Evolutionary conservation across 2,888 invertebrate genomes (phyloP).

Genomic region (Cantharis lateralis): DNA sequence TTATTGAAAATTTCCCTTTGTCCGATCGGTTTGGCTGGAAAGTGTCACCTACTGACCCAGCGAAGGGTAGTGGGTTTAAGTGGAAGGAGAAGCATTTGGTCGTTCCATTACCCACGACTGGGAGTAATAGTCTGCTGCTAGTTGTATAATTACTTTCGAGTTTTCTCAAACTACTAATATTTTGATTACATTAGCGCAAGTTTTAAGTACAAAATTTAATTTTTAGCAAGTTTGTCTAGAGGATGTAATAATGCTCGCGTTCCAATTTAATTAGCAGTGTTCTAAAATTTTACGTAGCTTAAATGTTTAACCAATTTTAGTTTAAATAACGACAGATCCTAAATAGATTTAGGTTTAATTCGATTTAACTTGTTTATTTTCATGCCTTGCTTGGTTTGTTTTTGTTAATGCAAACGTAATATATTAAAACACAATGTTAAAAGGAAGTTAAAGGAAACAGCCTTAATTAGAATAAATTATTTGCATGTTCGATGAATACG

Average conservation of each 20-base stretch:
- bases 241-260: background rate
- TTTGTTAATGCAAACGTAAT: background rate
- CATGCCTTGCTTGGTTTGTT: background rate
- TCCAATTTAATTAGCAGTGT: background rate
- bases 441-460: slow-evolving; percentile 30
- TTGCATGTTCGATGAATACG: slow-evolving; percentile 30
- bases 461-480: slow-evolving; percentile 44
- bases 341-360: slow-evolving; percentile 23
- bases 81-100: background rate
- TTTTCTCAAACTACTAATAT: background rate
- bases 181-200: too few species aligned
- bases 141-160: background rate
- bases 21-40: background rate
- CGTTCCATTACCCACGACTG: background rate
- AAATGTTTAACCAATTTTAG: slow-evolving; percentile 4
- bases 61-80: background rate
- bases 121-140: background rate
- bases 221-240: background rate
- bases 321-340: slow-evolving; percentile 8
- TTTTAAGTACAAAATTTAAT: background rate
- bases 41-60: background rate
- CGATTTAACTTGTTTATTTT: slow-evolving; percentile 25
- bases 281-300: slow-evolving; percentile 9
- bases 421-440: background rate
- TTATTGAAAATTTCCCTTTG: background rate